phyloP scores from a whole-genome alignment of 2,113 vertebrate species.

The Scatophagus argus region DNA sequence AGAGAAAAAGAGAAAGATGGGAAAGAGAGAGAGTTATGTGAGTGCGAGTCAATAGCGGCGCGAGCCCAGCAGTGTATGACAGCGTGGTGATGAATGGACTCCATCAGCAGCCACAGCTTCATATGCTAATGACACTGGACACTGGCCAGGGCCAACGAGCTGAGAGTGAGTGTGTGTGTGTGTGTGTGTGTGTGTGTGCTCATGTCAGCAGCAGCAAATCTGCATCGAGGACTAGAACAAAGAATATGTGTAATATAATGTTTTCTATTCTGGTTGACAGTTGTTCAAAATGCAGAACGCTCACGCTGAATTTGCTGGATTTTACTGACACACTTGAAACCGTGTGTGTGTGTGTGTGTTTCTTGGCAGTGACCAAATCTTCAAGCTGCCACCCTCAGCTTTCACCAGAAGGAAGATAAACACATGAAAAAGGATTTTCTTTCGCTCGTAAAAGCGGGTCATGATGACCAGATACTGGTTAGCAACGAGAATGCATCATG shows the following conservation, averaged over 20 bases:
- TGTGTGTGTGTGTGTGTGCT: neutral
- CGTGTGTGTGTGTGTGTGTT: neutral
- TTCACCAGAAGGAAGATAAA: neutral
- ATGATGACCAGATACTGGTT: neutral
- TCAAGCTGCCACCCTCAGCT: neutral
- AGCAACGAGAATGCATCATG: neutral
- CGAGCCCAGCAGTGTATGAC: slow-evolving; percentile 40
- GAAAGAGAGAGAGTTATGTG: slow-evolving; percentile 2
- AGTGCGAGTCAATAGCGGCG: slow-evolving; percentile 37
- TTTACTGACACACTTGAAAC: neutral
- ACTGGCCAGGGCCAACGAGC: slow-evolving; percentile 26
- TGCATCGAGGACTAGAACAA: neutral
- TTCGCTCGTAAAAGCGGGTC: neutral
- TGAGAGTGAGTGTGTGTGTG: slow-evolving; percentile 2
- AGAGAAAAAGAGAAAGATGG: neutral
- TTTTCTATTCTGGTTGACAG: no score
- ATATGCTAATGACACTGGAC: slow-evolving; percentile 63
- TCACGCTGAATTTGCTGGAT: neutral
- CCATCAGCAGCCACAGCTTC: slow-evolving; percentile 52
- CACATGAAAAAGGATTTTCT: no score
- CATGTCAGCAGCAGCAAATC: slow-evolving; percentile 8
- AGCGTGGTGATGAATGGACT: slow-evolving; percentile 59
- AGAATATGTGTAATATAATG: neutral
- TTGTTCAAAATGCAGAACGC: no score
- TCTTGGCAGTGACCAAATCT: neutral